Evolutionary conservation across 2,888 invertebrate genomes (phyloP).

Genomic region (Apomyelois bistriatella): DNA sequence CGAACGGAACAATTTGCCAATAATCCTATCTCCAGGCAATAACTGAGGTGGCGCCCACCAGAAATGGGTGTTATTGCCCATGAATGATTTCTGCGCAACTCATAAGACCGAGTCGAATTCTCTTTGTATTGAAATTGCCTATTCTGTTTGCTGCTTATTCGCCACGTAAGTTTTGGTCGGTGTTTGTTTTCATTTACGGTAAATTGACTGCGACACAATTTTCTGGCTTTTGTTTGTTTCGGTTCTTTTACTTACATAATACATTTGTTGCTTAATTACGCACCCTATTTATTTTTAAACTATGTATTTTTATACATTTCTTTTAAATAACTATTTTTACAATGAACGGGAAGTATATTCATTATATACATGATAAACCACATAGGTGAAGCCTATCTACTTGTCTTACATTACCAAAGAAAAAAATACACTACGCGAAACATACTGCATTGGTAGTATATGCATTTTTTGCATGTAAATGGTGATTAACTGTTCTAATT

Average conservation of each 20-base stretch:
- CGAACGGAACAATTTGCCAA: constrained; percentile 76
- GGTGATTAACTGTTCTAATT: too few relatives aligned
- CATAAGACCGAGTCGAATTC: constrained; percentile 49
- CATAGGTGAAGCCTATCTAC: too few relatives aligned
- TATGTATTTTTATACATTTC: too few relatives aligned
- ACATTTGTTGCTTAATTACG: neutral
- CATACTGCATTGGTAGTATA: too few relatives aligned
- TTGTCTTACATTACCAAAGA: too few relatives aligned
- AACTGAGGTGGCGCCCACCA: constrained; percentile 66
- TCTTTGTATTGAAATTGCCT: constrained; percentile 45
- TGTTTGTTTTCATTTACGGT: constrained; percentile 24
- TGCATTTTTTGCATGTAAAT: too few relatives aligned
- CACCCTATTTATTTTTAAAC: neutral
- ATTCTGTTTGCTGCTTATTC: constrained; percentile 34
- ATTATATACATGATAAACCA: too few relatives aligned
- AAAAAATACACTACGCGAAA: too few relatives aligned
- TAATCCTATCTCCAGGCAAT: constrained; percentile 72
- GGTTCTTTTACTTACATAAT: neutral
- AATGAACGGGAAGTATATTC: too few relatives aligned
- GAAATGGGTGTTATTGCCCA: constrained; percentile 69
- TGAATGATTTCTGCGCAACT: constrained; percentile 65
- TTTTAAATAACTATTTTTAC: neutral
- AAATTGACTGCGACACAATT: constrained; percentile 23
- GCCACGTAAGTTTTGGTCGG: constrained; percentile 27
- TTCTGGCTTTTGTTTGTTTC: constrained; percentile 16